These are phyloP conservation scores for Leucoraja ocellata DNA, from an alignment of 2,797 vertebrate genomes.

Conservation along the genomic window DNA sequence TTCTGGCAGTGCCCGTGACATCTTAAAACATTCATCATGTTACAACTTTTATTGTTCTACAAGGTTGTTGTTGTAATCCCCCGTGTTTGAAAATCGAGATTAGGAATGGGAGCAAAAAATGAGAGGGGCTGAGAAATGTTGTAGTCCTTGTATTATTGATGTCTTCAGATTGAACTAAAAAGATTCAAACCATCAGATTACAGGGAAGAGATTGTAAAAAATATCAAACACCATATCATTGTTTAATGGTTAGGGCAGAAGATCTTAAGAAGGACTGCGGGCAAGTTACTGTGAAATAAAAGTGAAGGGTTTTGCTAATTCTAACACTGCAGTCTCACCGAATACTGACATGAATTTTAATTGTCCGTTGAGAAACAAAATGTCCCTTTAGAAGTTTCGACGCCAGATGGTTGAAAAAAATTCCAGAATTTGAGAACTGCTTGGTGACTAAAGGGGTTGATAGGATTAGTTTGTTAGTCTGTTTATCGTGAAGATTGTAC, in stretches of 20 bases:
- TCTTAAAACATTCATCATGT: background rate
- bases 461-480: constrained; percentile 6
- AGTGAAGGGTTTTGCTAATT: background rate
- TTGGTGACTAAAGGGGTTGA: background rate
- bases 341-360: background rate
- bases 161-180: background rate
- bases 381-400: background rate
- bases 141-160: background rate
- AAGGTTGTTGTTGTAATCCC: background rate
- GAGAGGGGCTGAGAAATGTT: background rate
- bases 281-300: background rate
- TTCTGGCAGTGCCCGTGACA: background rate
- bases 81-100: background rate
- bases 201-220: constrained; percentile 24
- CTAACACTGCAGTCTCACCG: background rate
- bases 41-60: background rate
- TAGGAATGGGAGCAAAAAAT: background rate
- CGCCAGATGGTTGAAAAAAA: background rate
- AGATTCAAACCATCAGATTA: background rate
- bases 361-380: background rate
- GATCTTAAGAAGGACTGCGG: background rate
- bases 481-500: background rate
- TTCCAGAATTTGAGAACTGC: background rate
- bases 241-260: background rate
- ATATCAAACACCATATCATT: background rate